Evolutionary conservation across 2,113 vertebrate genomes (phyloP), one percentile per base, ranked within the genome.

Genomic region (Neogale vison): DNA sequence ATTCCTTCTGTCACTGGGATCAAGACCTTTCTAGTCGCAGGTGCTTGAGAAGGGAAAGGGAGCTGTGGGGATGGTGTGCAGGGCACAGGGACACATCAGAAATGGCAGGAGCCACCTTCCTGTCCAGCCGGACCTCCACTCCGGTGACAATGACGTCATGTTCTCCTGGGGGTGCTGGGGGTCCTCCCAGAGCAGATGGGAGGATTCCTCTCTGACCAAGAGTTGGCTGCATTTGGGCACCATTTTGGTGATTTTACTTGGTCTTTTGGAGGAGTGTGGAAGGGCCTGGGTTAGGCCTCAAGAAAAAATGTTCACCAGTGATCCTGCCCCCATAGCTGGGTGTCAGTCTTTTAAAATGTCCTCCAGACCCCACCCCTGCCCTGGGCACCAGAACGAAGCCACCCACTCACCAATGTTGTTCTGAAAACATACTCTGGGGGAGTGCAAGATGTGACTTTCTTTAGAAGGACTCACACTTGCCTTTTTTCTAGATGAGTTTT

Each of bases 351-450:
- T 0, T 13, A 11, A 57, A 45, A 50, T 26, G 2, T 45, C 79
- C n/a, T 67, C 39, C 52, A 36, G 6, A 15, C 21, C 26, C 14
- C 14, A 15, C n/a, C 10, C 85, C 59, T 7, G 72, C 4, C 55
- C n/a, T 1, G 0, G 31, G 3, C 21, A 4, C 21, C 20, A 0
- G 24, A 90, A 20, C 39, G 34, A 29, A 84, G 71, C 55, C n/a
- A 0, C 20, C 3, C 1, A 6, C 82, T 88, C 61, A 17, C 3
- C 1, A 18, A 3, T 6, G 5, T 45, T 52, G 17, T 36, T 77
- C 9, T 1, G 0, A 1, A 42, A 15, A 55, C 20, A 1, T 12
- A 6, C 47, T 13, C 7, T 0, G 9, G 20, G 4, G 4, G 65
- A 3, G 36, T 21, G 1, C 1, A 17, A 34, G 15, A 11, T 1